Percentiles rank a stretch among this genome's conserved stretches.
These are phyloP conservation scores for Siphamia tubifer DNA, from an alignment of 2,113 vertebrate genomes.

Conservation along the genomic window DNA sequence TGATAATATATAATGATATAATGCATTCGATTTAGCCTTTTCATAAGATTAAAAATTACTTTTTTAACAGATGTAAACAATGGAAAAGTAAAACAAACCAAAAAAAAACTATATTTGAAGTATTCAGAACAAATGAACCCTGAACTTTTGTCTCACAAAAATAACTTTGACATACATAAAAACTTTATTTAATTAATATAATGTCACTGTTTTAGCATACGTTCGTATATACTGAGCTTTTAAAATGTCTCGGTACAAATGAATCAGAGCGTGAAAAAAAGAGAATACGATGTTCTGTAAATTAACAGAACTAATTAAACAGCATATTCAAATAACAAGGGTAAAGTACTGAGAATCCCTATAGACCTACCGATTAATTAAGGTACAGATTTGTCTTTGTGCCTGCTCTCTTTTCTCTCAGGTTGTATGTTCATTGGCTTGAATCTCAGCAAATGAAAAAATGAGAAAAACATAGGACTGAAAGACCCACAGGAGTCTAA, in stretches of 20 bases:
- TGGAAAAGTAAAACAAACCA: no score
- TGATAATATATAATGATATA: no score
- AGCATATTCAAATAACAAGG: slow-evolving; percentile 47
- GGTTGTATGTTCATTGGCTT: neutral
- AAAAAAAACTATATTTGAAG: no score
- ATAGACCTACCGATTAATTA: slow-evolving; percentile 53
- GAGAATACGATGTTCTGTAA: slow-evolving; percentile 40
- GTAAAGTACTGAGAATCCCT: slow-evolving; percentile 12
- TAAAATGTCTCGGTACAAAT: neutral
- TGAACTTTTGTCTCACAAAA: no score
- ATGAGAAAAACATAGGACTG: neutral
- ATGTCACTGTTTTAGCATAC: no score
- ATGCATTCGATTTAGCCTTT: no score
- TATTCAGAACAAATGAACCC: no score
- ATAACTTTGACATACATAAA: no score
- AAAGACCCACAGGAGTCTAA: neutral
- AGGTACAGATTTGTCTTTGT: slow-evolving; percentile 4
- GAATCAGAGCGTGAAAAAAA: slow-evolving; percentile 5
- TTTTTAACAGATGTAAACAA: no score
- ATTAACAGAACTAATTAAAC: slow-evolving; percentile 64
- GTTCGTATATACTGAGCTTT: neutral
- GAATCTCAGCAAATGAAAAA: neutral
- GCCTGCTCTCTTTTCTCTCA: slow-evolving; percentile 25
- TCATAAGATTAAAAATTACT: no score
- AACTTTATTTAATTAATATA: no score